phyloP scores from a whole-genome alignment of 2,113 vertebrate genomes.

The Sialia sialis region DNA sequence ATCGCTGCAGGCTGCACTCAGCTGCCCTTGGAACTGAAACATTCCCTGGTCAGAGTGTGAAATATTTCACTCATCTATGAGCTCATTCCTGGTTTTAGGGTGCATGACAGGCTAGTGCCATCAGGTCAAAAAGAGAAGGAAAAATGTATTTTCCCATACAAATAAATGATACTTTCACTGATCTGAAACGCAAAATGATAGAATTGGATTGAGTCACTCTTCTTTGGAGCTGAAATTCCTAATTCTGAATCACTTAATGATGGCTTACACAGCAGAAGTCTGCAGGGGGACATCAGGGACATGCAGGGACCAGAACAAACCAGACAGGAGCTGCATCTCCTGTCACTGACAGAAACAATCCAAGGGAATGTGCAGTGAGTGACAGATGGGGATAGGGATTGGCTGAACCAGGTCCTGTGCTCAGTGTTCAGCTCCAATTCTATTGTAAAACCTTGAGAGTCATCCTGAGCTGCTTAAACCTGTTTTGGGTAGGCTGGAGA shows the following conservation, averaged over 20 bases:
- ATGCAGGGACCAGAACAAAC: background rate
- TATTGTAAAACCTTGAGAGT: background rate
- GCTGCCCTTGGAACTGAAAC: rapidly evolving
- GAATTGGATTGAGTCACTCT: background rate
- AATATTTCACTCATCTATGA: background rate
- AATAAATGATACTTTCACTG: background rate
- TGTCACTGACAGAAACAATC: background rate
- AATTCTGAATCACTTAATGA: background rate
- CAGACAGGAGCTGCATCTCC: background rate
- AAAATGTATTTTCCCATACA: background rate
- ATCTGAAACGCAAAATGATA: background rate
- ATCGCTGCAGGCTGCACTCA: rapidly evolving
- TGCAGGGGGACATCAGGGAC: background rate
- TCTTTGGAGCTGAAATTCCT: background rate
- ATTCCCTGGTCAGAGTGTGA: background rate
- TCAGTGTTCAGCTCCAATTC: background rate
- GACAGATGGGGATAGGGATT: background rate
- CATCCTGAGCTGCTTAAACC: background rate
- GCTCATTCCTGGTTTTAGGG: background rate
- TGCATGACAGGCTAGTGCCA: background rate
- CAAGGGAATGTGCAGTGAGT: background rate
- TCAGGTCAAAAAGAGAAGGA: background rate
- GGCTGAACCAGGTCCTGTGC: background rate
- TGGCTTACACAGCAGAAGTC: background rate
- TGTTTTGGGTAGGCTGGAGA: background rate